These are phyloP conservation scores for Pygmarrhopalites habei DNA, from an alignment of 1,140 invertebrate species.

Conservation along the genomic window DNA sequence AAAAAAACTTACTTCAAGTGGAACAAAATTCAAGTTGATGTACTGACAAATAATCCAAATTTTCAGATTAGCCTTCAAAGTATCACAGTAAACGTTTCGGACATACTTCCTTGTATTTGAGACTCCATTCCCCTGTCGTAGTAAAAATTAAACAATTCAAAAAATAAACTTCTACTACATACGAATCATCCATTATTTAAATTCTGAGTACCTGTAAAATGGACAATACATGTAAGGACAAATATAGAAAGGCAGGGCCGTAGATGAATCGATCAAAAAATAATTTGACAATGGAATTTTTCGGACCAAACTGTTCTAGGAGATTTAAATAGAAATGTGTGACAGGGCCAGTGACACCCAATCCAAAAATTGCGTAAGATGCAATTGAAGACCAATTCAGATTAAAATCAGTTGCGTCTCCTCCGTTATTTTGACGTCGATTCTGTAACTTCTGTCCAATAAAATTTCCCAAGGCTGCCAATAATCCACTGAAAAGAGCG, in stretches of 20 bases:
- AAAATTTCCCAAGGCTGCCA: constrained; percentile 15
- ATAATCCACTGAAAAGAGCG: too few species aligned
- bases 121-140: constrained; percentile 12
- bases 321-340: constrained; percentile 14
- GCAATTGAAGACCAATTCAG: background rate
- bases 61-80: constrained; percentile 15
- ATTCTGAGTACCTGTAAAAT: constrained; percentile 8
- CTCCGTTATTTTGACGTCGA: background rate
- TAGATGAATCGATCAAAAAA: constrained; percentile 18
- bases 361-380: constrained; percentile 13
- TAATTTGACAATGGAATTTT: constrained; percentile 3
- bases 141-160: background rate
- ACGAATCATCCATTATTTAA: background rate
- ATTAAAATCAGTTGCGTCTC: background rate
- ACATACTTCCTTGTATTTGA: background rate
- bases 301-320: constrained; percentile 11
- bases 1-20: constrained; percentile 16
- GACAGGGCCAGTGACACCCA: constrained; percentile 6
- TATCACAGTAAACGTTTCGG: constrained; percentile 8
- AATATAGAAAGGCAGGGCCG: constrained; percentile 7
- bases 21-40: constrained; percentile 23
- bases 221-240: constrained; percentile 9
- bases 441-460: background rate
- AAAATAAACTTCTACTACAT: background rate
- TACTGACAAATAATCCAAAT: constrained; percentile 21